Percentiles rank a stretch among this genome's conserved stretches.
Evolutionary conservation across 1,140 invertebrate genomes (phyloP).

Genomic region (Neodiprion lecontei): DNA sequence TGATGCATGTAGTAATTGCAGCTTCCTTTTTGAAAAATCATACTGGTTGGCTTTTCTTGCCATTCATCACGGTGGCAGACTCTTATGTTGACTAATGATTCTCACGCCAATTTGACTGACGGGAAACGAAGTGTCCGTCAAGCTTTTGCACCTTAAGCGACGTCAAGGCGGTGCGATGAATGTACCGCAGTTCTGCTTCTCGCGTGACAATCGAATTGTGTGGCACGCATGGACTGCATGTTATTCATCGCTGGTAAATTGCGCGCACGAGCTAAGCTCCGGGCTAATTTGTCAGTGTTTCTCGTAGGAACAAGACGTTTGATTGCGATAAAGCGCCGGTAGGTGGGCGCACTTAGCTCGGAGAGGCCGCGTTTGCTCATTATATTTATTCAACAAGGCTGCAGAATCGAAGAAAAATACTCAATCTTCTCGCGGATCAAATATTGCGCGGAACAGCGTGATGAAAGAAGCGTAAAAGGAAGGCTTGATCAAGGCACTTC

Average conservation of each 20-base stretch:
- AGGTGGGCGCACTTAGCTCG: neutral
- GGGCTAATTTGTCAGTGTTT: conserved; percentile 39
- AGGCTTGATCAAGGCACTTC: neutral
- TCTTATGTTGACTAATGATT: neutral
- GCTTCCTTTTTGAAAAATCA: too few relatives aligned
- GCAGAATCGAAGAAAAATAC: neutral
- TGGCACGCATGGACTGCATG: conserved; percentile 40
- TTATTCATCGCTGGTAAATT: conserved; percentile 33
- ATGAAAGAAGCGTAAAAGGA: neutral
- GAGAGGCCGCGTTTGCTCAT: neutral
- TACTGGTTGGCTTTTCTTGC: too few relatives aligned
- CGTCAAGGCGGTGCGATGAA: conserved; percentile 31
- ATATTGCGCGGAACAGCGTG: neutral
- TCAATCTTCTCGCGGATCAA: neutral
- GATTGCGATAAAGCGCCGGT: neutral
- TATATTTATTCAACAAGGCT: too few relatives aligned
- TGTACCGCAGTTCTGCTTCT: conserved; percentile 15
- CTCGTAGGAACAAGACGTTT: conserved; percentile 14
- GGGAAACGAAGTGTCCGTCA: neutral
- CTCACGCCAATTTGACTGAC: conserved; percentile 1
- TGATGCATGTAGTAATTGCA: too few relatives aligned
- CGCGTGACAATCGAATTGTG: conserved; percentile 19
- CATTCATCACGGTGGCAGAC: neutral
- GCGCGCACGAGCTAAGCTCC: conserved; percentile 16
- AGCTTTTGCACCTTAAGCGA: conserved; percentile 31